Evolutionary conservation across 2,113 vertebrate genomes (phyloP).

Genomic region (Engystomops pustulosus): DNA sequence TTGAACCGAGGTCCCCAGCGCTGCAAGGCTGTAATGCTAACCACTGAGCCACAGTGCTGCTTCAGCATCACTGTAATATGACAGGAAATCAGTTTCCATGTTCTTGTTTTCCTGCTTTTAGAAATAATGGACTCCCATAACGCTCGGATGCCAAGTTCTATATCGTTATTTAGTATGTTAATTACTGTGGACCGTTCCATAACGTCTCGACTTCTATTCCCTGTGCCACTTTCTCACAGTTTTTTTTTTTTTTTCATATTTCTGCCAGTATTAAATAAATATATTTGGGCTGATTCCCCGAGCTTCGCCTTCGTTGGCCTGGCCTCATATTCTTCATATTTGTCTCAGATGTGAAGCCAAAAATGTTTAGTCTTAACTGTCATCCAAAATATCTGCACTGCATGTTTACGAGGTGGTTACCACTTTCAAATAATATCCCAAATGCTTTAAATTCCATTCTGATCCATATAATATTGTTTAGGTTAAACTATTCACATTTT

Average conservation of each 20-base stretch:
- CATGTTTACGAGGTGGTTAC: slow-evolving; percentile 27
- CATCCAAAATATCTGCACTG: slow-evolving; percentile 43
- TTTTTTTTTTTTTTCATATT: neutral
- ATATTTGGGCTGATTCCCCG: neutral
- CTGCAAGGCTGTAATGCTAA: too few relatives aligned
- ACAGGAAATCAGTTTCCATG: slow-evolving; percentile 7
- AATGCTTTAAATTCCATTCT: slow-evolving; percentile 29
- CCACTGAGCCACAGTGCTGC: too few relatives aligned
- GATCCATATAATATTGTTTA: neutral
- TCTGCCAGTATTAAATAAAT: neutral
- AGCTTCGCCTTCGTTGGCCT: slow-evolving; percentile 28
- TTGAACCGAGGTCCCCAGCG: too few relatives aligned
- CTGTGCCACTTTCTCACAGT: slow-evolving; percentile 40
- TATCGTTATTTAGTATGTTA: slow-evolving; percentile 6
- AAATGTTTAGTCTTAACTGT: slow-evolving; percentile 25
- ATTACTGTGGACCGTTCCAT: neutral
- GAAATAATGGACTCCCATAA: slow-evolving; percentile 10
- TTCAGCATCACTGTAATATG: too few relatives aligned
- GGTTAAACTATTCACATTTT: neutral
- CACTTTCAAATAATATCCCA: slow-evolving; percentile 37
- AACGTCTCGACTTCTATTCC: neutral
- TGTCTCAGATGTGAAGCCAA: slow-evolving; percentile 32
- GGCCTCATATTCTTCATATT: neutral
- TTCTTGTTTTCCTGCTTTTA: slow-evolving; percentile 19
- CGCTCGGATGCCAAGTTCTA: slow-evolving; percentile 17